Evolutionary conservation across 2,797 vertebrate species (phyloP), one percentile per base, ranked within the genome.

Genomic region (Schizothorax lantsangensis): DNA sequence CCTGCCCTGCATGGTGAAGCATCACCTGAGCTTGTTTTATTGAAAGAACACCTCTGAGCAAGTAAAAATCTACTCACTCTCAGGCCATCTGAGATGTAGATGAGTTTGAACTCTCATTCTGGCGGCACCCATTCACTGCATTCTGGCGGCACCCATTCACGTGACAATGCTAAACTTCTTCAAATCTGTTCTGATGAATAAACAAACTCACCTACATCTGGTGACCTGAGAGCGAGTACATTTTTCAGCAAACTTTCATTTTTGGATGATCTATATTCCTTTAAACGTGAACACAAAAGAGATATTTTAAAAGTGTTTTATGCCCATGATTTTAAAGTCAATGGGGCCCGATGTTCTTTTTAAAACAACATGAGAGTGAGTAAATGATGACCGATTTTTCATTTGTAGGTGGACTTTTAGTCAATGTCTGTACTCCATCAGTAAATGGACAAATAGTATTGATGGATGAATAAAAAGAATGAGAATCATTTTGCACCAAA

Each of bases 1-100:
- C 92, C 91, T 86, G 90, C 93, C 91, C 91, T 94, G 93, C 52
- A 54, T 2, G 52, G 52, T 54, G 52, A 54, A 54, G 52, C 19
- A 57, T 57, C 54, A 64, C n/a, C 59, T 64, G 59, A 64, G n/a
- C 5, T 62, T 62, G 59, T 62, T 62, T 62, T 62, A 62, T 26
- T 62, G 4, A 62, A 59, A n/a, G 57, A 59, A 12, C 11, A 49
- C 12, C 47, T 49, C 47, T 49, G 12, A 47, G 45, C 45, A 49
- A 49, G 14, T 45, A 59, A 59, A 52, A 52, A 52, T 62, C 57
- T 26, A 30, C 23, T 26, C 59, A 14, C 11, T 26, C 59, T 62
- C n/a, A 62, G 30, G 30, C 30, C 15, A 68, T 36, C 12, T 15
- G 33, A 68, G 30, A 68, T 68, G 64, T 36, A 33, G 15, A 68